A percentile compares a stretch with the other conserved stretches of the same genome.
These are phyloP conservation scores for Agrotis exclamationis DNA, from an alignment of 2,888 invertebrate genomes.

Conservation along the genomic window DNA sequence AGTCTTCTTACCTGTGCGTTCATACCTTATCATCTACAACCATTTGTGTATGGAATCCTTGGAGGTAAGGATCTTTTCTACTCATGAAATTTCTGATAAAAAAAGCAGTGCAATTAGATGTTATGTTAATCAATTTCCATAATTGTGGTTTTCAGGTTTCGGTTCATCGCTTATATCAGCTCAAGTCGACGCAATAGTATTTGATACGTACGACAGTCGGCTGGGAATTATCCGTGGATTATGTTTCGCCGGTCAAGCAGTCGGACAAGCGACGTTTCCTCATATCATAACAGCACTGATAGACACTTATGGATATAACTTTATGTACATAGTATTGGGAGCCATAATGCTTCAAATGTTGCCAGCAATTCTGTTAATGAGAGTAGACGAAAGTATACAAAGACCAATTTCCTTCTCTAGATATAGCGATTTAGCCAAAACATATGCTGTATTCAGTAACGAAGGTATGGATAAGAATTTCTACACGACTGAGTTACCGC, in stretches of 20 bases:
- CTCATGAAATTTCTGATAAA: conserved; percentile 54
- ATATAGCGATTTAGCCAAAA: conserved; percentile 83
- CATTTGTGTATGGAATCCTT: conserved; percentile 81
- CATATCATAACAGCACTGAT: conserved; percentile 84
- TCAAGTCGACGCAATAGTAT: conserved; percentile 87
- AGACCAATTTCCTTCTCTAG: conserved; percentile 81
- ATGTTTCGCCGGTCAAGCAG: conserved; percentile 85
- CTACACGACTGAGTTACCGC: conserved; percentile 82
- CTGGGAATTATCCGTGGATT: conserved; percentile 81
- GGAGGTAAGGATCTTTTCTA: conserved; percentile 74
- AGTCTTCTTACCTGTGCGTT: conserved; percentile 81
- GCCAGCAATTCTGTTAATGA: conserved; percentile 83
- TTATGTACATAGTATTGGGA: conserved; percentile 81
- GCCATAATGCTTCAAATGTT: conserved; percentile 85
- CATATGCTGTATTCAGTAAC: conserved; percentile 83
- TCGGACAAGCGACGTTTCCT: conserved; percentile 86
- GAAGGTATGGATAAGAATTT: conserved; percentile 74
- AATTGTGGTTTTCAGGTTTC: conserved; percentile 75
- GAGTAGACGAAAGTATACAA: conserved; percentile 75
- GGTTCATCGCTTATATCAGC: conserved; percentile 87
- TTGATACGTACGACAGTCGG: conserved; percentile 87
- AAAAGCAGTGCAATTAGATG: not conserved
- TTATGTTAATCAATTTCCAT: not conserved
- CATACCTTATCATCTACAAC: conserved; percentile 77
- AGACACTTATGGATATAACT: conserved; percentile 81